Base-by-base conservation (phyloP, 1,140 invertebrate genomes). In the Zaprionus inermis region DNA sequence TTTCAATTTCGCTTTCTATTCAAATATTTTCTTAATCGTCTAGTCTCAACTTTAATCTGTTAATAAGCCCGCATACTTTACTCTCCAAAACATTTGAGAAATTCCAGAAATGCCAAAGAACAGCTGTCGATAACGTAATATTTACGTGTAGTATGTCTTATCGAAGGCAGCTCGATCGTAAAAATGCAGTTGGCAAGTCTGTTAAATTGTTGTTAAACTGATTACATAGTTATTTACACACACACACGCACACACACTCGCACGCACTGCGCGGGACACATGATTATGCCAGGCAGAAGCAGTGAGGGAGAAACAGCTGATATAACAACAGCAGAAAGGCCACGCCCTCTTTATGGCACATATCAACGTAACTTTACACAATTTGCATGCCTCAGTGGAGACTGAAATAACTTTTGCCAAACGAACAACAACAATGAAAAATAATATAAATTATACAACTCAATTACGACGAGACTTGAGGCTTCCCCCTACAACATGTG, bases 311-410 rank as follows among this genome's bases (percentile, higher is more conserved):
- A 72, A 68, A 55, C 55, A 57, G 14, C 20, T 49, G 44, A 22
- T 18, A 22, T 18, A 49, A 56, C 36, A 65, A 28, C 36, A 52
- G 14, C 38, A 41, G 38, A 0, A 14, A 24, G 3, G 22, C 46
- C 12, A 34, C n/a, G 32, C 52, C 51, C 52, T 63, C 16, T 58
- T 34, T 60, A 34, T 61, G 72, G 41, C 16, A 54, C 24, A 28
- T 28, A 28, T 28, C 5, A 28, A 5, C 24, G 24, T 64, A 75
- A 63, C 34, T 70, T 71, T 65, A 34, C 54, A 70, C 72, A 77
- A 86, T 79, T 89, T 89, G 76, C 84, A 89, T 79, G 83, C 66
- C 70, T 88, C 79, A 89, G 28, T 78, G 84, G 63, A 59, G 79
- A 38, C 24, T 71, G 28, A 78, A 88, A 86, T 83, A 88, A 63